Base-by-base conservation (phyloP, 23 tunicate species). In the Trididemnum miniatum region DNA sequence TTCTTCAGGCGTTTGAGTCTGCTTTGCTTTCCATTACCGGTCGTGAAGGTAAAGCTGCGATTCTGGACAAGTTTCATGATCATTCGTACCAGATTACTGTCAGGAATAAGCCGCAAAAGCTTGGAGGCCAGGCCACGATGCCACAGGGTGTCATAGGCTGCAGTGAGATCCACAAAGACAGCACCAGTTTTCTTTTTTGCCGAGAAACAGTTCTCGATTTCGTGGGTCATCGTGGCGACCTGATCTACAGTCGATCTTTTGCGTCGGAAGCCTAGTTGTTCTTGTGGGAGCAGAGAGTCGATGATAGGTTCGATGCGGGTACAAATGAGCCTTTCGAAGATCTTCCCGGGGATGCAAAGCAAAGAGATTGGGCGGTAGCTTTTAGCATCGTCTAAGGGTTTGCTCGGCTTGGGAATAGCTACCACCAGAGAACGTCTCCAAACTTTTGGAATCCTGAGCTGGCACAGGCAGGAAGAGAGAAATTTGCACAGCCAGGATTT, bases 11-110 rank as follows among this genome's bases (percentile, higher is more conserved):
- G 72, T 60, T 76, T 18, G 5, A 78, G 35, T 26, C 82, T 78
- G 75, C 82, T 59, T 78, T 20, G 40, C 35, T 78, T 35, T 27
- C 71, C 71, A 37, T 38, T 22, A 36, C 51, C 76, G 82, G 82
- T 78, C 22, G 71, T 60, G 39, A 78, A 76, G 82, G 71, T 59
- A 78, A 62, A 78, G 75, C 82, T 78, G 28, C 71, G 35, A 35
- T 78, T 62, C 3, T 9, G n/a, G n/a, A n/a, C n/a, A n/a, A n/a
- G n/a, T n/a, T n/a, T n/a, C n/a, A n/a, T n/a, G n/a, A n/a, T n/a
- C n/a, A n/a, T n/a, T n/a, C n/a, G n/a, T n/a, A n/a, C n/a, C n/a
- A n/a, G n/a, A n/a, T n/a, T n/a, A n/a, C n/a, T n/a, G n/a, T n/a
- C n/a, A n/a, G n/a, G n/a, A n/a, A n/a, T n/a, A n/a, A n/a, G n/a